phyloP scores from a whole-genome alignment of 2,888 invertebrate genomes.

The Pandemis corylana region DNA sequence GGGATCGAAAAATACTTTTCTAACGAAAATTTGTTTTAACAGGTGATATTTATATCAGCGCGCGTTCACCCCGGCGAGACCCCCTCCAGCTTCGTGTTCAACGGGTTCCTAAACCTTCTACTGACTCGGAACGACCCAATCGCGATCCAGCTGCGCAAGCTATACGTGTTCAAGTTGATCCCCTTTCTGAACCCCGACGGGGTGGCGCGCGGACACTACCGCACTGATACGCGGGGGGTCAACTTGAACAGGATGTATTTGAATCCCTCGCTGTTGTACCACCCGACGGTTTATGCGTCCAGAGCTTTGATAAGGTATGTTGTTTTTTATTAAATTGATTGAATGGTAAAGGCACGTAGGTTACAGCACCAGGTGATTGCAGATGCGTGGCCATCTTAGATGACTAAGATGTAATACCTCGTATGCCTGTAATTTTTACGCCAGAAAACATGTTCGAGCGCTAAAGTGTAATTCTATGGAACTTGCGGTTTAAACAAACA shows the following conservation, averaged over 20 bases:
- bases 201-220: constrained; percentile 93
- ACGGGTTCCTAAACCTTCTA: constrained; percentile 93
- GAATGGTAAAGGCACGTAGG: too few relatives aligned
- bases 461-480: too few relatives aligned
- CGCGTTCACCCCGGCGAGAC: constrained; percentile 97
- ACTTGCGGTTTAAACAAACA: too few relatives aligned
- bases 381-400: too few relatives aligned
- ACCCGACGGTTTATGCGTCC: constrained; percentile 95
- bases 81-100: constrained; percentile 95
- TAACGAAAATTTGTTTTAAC: background rate
- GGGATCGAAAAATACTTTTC: too few relatives aligned
- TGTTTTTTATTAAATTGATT: background rate
- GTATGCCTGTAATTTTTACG: too few relatives aligned
- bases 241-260: constrained; percentile 95
- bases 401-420: too few relatives aligned
- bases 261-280: constrained; percentile 89
- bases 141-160: constrained; percentile 88
- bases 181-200: constrained; percentile 97
- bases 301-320: constrained; percentile 88
- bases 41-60: constrained; percentile 94
- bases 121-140: constrained; percentile 90
- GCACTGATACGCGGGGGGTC: constrained; percentile 94
- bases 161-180: constrained; percentile 95
- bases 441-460: too few relatives aligned
- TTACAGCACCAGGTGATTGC: too few relatives aligned